Conservation (phyloP, 2,113 vertebrate genomes). For the Actinemys pallida region DNA sequence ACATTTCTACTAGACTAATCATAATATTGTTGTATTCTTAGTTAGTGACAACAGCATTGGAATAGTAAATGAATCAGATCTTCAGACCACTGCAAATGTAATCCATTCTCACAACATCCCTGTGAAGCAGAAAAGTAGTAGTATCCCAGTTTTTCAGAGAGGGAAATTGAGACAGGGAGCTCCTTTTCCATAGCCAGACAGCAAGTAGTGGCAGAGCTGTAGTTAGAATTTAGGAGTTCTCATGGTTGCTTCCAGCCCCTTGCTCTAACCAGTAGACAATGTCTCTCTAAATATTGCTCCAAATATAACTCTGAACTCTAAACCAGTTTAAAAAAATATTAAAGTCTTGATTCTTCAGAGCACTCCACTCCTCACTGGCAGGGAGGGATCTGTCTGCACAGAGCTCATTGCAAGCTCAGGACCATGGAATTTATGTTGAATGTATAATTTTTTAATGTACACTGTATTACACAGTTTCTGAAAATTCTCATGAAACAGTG, state of each 20-base stretch:
- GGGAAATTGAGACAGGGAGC: not conserved
- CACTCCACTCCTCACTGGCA: not conserved
- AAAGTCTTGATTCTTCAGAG: not conserved
- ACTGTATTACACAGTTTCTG: not conserved
- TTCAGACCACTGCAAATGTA: not conserved
- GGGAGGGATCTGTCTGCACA: not conserved
- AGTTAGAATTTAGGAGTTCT: not conserved
- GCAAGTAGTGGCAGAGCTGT: not conserved
- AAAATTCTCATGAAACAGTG: not conserved
- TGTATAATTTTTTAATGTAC: not conserved
- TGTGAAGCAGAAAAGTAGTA: not conserved
- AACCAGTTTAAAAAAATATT: too few species aligned
- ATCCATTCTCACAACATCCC: not conserved
- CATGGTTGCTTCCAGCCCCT: not conserved
- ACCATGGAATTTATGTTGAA: not conserved
- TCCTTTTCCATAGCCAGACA: not conserved
- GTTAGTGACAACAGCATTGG: not conserved
- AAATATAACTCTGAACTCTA: not conserved
- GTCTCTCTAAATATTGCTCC: not conserved
- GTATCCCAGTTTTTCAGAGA: not conserved
- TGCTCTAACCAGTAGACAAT: not conserved
- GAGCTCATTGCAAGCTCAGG: not conserved
- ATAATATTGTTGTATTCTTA: not conserved
- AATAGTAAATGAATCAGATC: not conserved
- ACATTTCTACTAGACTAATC: not conserved